Percentiles rank a stretch among this genome's conserved stretches.
phyloP scores from a whole-genome alignment of 2,888 invertebrate genomes.

The Sinelater perroti region DNA sequence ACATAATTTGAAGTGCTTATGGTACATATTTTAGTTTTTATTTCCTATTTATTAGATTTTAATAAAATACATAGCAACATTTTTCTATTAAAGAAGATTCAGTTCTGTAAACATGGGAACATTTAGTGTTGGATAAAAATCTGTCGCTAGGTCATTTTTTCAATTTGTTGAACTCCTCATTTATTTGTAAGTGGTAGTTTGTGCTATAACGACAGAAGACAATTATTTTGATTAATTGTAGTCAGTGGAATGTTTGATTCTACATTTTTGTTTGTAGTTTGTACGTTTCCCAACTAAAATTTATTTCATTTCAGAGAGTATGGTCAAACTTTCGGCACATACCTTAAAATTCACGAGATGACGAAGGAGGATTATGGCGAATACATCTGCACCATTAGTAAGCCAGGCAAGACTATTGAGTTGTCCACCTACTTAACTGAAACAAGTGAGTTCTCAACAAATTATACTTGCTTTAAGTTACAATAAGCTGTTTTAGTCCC shows the following conservation, averaged over 20 bases:
- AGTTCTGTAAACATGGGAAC: too few relatives aligned
- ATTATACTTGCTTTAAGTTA: too few relatives aligned
- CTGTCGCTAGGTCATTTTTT: too few relatives aligned
- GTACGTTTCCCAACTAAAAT: conserved; percentile 37
- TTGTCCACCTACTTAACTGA: conserved; percentile 65
- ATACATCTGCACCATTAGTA: conserved; percentile 76
- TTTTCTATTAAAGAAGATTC: too few relatives aligned
- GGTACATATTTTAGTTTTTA: too few relatives aligned
- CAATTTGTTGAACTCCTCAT: too few relatives aligned
- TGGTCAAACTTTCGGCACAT: conserved; percentile 75
- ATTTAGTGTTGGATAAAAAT: too few relatives aligned
- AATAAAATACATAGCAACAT: too few relatives aligned
- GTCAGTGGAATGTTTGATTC: background rate
- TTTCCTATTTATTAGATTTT: too few relatives aligned
- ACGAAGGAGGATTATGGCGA: conserved; percentile 73
- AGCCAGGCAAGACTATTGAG: conserved; percentile 65
- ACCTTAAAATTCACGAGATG: conserved; percentile 69
- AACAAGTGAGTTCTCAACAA: conserved; percentile 60
- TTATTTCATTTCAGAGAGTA: conserved; percentile 66
- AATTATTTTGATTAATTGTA: background rate
- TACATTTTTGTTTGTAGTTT: conserved; percentile 10
- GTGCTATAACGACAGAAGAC: background rate
- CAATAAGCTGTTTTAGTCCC: too few relatives aligned
- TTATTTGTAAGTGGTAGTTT: too few relatives aligned
- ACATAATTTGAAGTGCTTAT: too few relatives aligned